Evolutionary conservation across 2,113 vertebrate species (phyloP).

Genomic region (Delphinus delphis): DNA sequence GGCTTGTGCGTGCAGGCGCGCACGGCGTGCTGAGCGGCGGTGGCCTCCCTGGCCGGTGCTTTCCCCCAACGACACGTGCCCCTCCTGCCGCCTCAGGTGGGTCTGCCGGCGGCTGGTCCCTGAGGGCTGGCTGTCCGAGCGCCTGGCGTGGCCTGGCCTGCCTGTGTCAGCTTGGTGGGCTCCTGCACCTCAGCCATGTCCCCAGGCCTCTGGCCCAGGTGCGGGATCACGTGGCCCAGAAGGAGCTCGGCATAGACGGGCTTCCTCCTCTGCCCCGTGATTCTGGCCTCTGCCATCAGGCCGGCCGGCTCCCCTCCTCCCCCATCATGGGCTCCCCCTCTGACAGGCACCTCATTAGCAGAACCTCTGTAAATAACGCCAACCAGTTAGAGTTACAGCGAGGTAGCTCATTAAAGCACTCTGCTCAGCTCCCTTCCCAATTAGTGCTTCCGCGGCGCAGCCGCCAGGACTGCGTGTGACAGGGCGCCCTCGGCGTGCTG

Average conservation of each 20-base stretch:
- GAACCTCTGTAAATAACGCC: constrained; percentile 90
- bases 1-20: rapidly evolving
- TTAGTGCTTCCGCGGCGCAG: constrained; percentile 85
- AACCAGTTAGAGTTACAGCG: constrained; percentile 88
- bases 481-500: constrained; percentile 83
- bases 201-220: too few relatives aligned
- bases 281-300: not conserved
- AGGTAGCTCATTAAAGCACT: constrained; percentile 89
- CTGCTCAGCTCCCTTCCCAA: constrained; percentile 88
- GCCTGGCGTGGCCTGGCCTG: not conserved
- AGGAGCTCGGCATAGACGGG: not conserved
- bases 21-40: rapidly evolving
- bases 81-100: not conserved
- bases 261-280: not conserved
- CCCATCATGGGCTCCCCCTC: constrained; percentile 55
- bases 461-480: constrained; percentile 81
- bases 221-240: not conserved
- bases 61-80: not conserved
- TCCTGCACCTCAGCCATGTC: rapidly evolving
- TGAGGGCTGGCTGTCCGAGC: not conserved
- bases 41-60: not conserved
- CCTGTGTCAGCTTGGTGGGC: not conserved
- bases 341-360: constrained; percentile 89
- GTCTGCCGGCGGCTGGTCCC: not conserved
- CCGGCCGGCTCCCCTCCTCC: constrained; percentile 27